Evolutionary conservation across 2,113 vertebrate species (phyloP), one percentile per base, ranked within the genome.

Genomic region (Alexandromys fortis): DNA sequence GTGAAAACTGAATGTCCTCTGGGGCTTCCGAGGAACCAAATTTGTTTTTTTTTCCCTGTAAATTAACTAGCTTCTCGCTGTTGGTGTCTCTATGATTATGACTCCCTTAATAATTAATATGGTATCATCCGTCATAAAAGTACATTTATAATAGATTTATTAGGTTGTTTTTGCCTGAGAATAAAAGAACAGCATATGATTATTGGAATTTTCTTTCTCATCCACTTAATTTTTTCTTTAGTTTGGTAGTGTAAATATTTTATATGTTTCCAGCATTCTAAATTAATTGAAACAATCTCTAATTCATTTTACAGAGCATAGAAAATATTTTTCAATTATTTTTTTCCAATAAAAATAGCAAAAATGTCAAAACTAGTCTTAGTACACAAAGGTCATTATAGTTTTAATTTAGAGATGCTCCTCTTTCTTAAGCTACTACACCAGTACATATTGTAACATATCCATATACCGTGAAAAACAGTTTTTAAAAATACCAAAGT

Each of bases 31-130:
- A 73, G 77, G 75, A 95, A 79, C 78, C 63, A 86, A 77, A 73
- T 89, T 86, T 61, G 87, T 96, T 89, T 87, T 68, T 65, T 65
- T 2, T 4, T 42, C 28, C 26, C 70, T 82, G n/a, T 93, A 97
- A 96, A 96, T 97, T 91, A 97, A 96, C 89, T 94, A 76, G 94
- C 89, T 96, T 94, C 90, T 97, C 96, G 65, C 95, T 94, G 89
- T 96, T 96, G 92, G 93, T 96, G 93, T 95, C 92, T 96, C 26
- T 77, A 89, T 90, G 86, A 94, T 96, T 97, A 75, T 92, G 88
- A 96, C 86, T 97, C 58, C 95, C 42, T 96, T 90, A 97, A 96
- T 97, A 97, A 97, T 96, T 98, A 97, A 97, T 96, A 95, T 63
- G 87, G 81, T 68, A 96, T 77, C 92, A 96, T 97, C 86, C 49